These are phyloP conservation scores for Dynastes hyllus DNA, from an alignment of 2,888 invertebrate genomes.

Conservation along the genomic window DNA sequence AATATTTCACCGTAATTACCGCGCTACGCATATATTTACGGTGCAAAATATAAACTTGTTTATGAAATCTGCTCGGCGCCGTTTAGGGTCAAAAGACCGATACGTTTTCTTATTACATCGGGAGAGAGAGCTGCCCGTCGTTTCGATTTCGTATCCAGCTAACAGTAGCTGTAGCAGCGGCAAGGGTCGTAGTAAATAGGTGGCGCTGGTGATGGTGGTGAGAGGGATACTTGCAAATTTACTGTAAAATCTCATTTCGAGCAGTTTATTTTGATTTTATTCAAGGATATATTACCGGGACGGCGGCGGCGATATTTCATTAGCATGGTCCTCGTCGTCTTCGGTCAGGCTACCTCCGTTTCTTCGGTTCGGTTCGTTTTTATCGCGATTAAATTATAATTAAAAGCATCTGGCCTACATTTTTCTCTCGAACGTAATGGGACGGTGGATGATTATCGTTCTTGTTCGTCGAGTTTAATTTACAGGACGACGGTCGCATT, in stretches of 20 bases:
- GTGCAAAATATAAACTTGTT: slow-evolving; percentile 70
- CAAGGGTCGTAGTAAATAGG: not conserved
- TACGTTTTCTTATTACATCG: slow-evolving; percentile 63
- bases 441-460: not conserved
- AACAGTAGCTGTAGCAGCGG: not conserved
- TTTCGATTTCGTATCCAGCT: not conserved
- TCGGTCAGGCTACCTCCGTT: slow-evolving; percentile 10
- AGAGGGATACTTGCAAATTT: slow-evolving; percentile 50
- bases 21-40: slow-evolving; percentile 67
- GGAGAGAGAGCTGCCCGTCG: too few species aligned
- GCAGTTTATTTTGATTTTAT: slow-evolving; percentile 49
- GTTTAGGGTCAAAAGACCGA: slow-evolving; percentile 69
- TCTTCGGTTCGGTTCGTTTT: slow-evolving; percentile 41
- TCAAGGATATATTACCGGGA: slow-evolving; percentile 39
- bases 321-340: slow-evolving; percentile 17
- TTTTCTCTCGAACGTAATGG: slow-evolving; percentile 29
- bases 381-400: slow-evolving; percentile 49
- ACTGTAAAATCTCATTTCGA: slow-evolving; percentile 48
- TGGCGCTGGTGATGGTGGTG: not conserved
- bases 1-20: slow-evolving; percentile 71
- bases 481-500: not conserved
- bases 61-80: slow-evolving; percentile 70
- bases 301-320: slow-evolving; percentile 40
- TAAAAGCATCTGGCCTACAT: slow-evolving; percentile 48
- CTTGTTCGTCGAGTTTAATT: not conserved